Evolutionary conservation across 2,113 vertebrate species (phyloP), one percentile per base, ranked within the genome.

Genomic region (Gobio gobio): DNA sequence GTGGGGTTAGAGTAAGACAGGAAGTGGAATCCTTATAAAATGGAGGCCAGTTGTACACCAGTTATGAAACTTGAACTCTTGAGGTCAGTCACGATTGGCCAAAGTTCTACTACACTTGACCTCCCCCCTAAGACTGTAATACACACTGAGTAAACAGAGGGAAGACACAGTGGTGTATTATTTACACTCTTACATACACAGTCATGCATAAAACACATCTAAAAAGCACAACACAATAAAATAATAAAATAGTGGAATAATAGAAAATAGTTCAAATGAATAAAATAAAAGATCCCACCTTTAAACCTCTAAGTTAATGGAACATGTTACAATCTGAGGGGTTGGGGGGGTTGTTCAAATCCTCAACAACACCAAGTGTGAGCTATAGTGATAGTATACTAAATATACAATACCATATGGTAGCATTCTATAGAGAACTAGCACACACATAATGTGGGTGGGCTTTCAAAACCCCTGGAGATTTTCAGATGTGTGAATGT

Each of bases 21-120:
- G 64, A 85, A 78, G 59, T 64, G 33, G 63, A 72, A 54, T 43
- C 20, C 16, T 59, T 70, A 18, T 56, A 85, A 84, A 64, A 79
- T 5, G 26, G 70, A 76, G 49, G 40, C 22, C 76, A 33, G 64
- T n/a, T 76, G 58, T 87, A 80, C 78, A 78, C 68, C 58, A 84
- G 79, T 85, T 49, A 45, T 68, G 49, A 87, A 45, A 80, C 59
- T 49, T 77, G 76, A 82, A 82, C 79, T 87, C 86, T 70, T 79
- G 87, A 61, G 76, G 51, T 59, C 7, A 22, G 88, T 80, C 24
- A n/a, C 24, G 47, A 84, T 12, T 84, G 66, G 70, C n/a, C 59
- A 51, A 61, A 84, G 45, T 81, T 66, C 68, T 40, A 26, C 56
- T 47, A 56, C 72, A 83, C 29, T 84, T 87, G 77, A 84, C 86